A percentile compares a stretch with the other conserved stretches of the same genome.
Conservation (phyloP, 2,113 vertebrate species). For the Spea multiplicata region DNA sequence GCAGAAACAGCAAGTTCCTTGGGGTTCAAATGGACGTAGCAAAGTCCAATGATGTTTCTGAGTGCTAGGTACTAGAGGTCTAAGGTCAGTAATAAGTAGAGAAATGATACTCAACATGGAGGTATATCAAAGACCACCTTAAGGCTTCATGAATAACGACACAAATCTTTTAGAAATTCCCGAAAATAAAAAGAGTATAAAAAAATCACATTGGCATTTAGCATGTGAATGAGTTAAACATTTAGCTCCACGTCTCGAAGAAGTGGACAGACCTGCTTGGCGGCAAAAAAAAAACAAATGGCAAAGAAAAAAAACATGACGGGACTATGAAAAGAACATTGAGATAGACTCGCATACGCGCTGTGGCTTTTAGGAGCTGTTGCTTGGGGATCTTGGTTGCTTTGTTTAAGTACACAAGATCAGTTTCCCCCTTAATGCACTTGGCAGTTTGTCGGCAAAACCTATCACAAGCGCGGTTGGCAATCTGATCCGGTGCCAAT, state of each 20-base stretch:
- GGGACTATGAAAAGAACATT: constrained; percentile 13
- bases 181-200: too few species aligned
- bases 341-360: not conserved
- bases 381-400: constrained; percentile 37
- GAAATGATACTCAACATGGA: too few species aligned
- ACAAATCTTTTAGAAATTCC: too few species aligned
- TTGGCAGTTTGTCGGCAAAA: constrained; percentile 31
- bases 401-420: constrained; percentile 42
- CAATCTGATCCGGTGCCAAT: constrained; percentile 33
- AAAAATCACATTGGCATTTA: not conserved
- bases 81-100: too few species aligned
- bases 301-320: constrained; percentile 8
- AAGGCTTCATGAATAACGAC: too few species aligned
- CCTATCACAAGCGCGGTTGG: constrained; percentile 37
- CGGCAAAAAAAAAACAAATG: constrained; percentile 9
- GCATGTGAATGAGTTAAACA: constrained; percentile 29
- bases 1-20: too few species aligned
- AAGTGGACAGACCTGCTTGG: constrained; percentile 35
- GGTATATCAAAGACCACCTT: too few species aligned
- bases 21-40: too few species aligned
- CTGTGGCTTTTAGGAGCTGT: constrained; percentile 20
- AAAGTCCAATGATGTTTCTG: too few species aligned
- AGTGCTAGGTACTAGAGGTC: too few species aligned
- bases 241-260: not conserved
- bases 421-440: constrained; percentile 39